Conservation (phyloP, 2,797 vertebrate species). For the Scyliorhinus canicula region DNA sequence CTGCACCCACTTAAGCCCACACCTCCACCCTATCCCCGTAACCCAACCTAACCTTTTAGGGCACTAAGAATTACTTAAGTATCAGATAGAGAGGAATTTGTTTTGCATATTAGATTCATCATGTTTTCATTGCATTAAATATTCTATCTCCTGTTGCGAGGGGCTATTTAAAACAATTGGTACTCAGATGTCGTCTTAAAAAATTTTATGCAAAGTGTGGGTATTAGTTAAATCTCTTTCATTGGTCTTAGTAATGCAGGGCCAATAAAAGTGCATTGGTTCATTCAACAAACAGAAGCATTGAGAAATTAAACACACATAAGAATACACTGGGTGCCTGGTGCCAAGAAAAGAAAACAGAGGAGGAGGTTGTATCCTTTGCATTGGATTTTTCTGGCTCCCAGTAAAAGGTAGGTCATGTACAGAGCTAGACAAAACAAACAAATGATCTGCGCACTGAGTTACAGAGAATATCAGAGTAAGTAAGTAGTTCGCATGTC, state of each 20-base stretch:
- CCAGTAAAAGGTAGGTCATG: background rate
- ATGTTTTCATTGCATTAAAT: background rate
- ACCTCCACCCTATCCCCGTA: no score
- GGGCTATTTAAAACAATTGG: no score
- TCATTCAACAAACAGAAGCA: constrained; percentile 1
- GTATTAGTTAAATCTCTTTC: background rate
- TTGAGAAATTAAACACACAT: background rate
- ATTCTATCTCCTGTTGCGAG: background rate
- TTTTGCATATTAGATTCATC: background rate
- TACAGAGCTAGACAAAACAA: constrained; percentile 13
- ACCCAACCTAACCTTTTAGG: no score
- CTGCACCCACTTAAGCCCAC: no score
- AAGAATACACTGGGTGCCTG: background rate
- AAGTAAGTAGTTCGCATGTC: background rate
- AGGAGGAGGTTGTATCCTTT: constrained; percentile 17
- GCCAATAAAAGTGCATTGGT: background rate
- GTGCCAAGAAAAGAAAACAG: constrained; percentile 21
- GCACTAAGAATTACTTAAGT: background rate
- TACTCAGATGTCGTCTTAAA: no score
- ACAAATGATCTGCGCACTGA: constrained; percentile 17
- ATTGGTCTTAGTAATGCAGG: background rate
- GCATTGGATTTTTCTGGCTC: constrained; percentile 4
- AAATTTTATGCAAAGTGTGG: background rate
- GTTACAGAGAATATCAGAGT: background rate
- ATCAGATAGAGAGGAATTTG: background rate